Conservation (phyloP, 2,888 invertebrate species). For the Plebejus anna region DNA sequence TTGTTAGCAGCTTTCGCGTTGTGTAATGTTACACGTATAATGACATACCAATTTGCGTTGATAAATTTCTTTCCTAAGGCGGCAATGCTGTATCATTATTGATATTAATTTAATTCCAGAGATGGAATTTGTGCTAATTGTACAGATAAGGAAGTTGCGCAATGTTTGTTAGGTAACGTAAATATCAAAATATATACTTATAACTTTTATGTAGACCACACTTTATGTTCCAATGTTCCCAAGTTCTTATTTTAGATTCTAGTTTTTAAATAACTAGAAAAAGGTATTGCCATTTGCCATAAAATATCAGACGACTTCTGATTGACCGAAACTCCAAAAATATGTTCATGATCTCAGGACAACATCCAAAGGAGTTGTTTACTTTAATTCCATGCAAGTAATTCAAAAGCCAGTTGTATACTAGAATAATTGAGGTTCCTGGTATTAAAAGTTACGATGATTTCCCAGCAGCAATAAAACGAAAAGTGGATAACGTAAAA, state of each 20-base stretch:
- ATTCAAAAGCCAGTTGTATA: not conserved
- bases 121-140: constrained; percentile 18
- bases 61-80: constrained; percentile 22
- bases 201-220: not conserved
- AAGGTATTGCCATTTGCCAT: too few relatives aligned
- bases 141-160: not conserved
- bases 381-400: too few relatives aligned
- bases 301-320: too few relatives aligned
- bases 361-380: too few relatives aligned
- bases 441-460: not conserved
- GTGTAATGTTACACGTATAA: constrained; percentile 7
- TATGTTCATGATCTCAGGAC: too few relatives aligned
- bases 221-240: too few relatives aligned
- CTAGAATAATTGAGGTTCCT: not conserved
- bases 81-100: constrained; percentile 27
- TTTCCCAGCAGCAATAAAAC: not conserved
- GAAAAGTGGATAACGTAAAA: not conserved
- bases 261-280: too few relatives aligned
- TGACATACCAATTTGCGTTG: constrained; percentile 27
- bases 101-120: constrained; percentile 21
- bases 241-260: too few relatives aligned
- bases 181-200: not conserved
- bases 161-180: not conserved
- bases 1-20: constrained; percentile 24
- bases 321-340: too few relatives aligned